Percentiles rank a stretch among this genome's conserved stretches.
Conservation (phyloP, 2,797 vertebrate species). For the Hoplostethus mediterraneus region DNA sequence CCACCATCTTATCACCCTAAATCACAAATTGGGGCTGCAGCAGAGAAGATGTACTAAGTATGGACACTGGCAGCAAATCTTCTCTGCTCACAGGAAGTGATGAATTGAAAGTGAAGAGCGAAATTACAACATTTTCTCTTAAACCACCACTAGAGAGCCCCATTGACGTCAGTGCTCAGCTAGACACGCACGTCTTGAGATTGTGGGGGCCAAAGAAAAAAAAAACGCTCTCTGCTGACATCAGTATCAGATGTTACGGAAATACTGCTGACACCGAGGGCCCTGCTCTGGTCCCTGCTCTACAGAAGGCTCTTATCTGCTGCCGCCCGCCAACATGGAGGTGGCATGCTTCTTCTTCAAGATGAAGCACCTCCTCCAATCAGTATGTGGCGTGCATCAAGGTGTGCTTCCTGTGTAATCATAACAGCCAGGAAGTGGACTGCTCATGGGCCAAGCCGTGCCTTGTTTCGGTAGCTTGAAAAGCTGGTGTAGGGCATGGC, state of each 20-base stretch:
- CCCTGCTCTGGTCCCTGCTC: slow-evolving; percentile 7
- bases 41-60: no score
- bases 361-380: not conserved
- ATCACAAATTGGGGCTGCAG: no score
- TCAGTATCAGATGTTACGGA: slow-evolving; percentile 38
- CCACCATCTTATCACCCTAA: no score
- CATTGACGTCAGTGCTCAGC: slow-evolving; percentile 49
- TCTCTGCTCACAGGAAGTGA: slow-evolving; percentile 47
- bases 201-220: not conserved
- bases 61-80: slow-evolving; percentile 45
- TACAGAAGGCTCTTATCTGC: not conserved
- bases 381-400: not conserved
- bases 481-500: not conserved
- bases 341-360: not conserved
- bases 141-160: slow-evolving; percentile 54
- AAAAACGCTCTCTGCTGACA: slow-evolving; percentile 41
- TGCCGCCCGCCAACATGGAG: not conserved
- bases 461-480: not conserved
- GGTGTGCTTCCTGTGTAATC: not conserved
- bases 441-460: no score
- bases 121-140: slow-evolving; percentile 19
- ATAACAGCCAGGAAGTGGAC: not conserved
- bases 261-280: slow-evolving; percentile 15
- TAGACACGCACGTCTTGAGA: not conserved
- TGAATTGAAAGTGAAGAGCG: slow-evolving; percentile 33